phyloP scores from a whole-genome alignment of 2,888 invertebrate genomes.

The Lucinisca nassula region DNA sequence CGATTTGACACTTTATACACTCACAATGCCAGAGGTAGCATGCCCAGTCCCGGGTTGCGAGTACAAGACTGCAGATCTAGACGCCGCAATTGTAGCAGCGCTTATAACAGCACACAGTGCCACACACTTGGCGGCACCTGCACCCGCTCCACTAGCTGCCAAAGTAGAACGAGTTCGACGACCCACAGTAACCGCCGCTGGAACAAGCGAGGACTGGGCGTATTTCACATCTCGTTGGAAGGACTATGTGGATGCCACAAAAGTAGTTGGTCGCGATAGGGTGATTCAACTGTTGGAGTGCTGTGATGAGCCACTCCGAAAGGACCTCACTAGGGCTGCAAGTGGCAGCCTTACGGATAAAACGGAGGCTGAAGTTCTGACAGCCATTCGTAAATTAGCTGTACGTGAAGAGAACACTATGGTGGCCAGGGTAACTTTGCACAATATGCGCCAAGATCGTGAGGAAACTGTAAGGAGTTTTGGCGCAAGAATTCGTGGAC shows the following conservation, averaged over 20 bases:
- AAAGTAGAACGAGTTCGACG: too few relatives aligned
- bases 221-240: slow-evolving; percentile 69
- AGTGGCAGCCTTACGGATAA: not conserved
- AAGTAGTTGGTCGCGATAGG: slow-evolving; percentile 43
- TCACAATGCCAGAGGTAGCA: too few relatives aligned
- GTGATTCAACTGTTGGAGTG: slow-evolving; percentile 70
- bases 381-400: slow-evolving; percentile 51
- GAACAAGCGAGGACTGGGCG: too few relatives aligned
- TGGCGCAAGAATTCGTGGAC: slow-evolving; percentile 67
- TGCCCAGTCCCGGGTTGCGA: too few relatives aligned
- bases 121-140: too few relatives aligned
- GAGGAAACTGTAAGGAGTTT: slow-evolving; percentile 68
- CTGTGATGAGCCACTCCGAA: slow-evolving; percentile 66
- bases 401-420: slow-evolving; percentile 56
- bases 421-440: slow-evolving; percentile 19
- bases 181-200: too few relatives aligned
- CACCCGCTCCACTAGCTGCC: too few relatives aligned
- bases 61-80: too few relatives aligned
- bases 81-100: too few relatives aligned
- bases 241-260: slow-evolving; percentile 69
- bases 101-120: too few relatives aligned
- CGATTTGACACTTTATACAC: too few relatives aligned
- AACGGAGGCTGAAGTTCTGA: slow-evolving; percentile 13
- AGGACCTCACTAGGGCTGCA: slow-evolving; percentile 55
- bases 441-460: slow-evolving; percentile 68